Percentiles rank a stretch among this genome's conserved stretches.
Evolutionary conservation across 2,113 vertebrate species (phyloP).

Genomic region (Nettapus auritus): DNA sequence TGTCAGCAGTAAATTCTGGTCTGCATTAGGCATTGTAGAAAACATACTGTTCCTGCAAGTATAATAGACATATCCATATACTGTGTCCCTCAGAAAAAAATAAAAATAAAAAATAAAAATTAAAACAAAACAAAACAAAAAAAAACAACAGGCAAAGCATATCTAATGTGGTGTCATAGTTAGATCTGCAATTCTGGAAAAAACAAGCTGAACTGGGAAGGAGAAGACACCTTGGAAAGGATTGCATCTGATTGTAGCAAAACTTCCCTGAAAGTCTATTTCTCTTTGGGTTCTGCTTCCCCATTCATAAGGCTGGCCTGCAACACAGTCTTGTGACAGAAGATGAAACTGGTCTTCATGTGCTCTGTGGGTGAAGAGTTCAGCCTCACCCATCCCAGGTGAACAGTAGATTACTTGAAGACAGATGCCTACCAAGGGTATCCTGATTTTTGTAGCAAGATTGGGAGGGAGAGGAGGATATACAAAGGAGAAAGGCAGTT

Average conservation of each 20-base stretch:
- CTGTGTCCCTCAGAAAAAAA: background rate
- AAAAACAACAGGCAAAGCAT: background rate
- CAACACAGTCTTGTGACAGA: background rate
- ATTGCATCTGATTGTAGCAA: background rate
- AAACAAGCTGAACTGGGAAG: background rate
- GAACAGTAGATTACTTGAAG: background rate
- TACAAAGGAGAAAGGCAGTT: background rate
- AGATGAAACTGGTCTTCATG: background rate
- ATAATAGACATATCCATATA: background rate
- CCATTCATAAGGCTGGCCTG: background rate
- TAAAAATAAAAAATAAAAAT: too few species aligned
- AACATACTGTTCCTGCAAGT: rapidly evolving
- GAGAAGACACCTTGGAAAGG: background rate
- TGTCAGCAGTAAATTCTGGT: background rate
- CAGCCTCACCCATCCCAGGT: background rate
- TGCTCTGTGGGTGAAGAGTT: background rate
- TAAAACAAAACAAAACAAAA: background rate
- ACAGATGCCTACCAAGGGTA: background rate
- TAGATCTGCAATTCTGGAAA: background rate
- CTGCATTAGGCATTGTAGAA: rapidly evolving
- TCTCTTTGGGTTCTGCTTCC: background rate
- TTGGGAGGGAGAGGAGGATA: background rate
- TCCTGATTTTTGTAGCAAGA: background rate
- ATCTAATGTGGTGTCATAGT: background rate
- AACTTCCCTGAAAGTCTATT: background rate